Conservation (phyloP, 2,113 vertebrate genomes). For the Silurus glanis region DNA sequence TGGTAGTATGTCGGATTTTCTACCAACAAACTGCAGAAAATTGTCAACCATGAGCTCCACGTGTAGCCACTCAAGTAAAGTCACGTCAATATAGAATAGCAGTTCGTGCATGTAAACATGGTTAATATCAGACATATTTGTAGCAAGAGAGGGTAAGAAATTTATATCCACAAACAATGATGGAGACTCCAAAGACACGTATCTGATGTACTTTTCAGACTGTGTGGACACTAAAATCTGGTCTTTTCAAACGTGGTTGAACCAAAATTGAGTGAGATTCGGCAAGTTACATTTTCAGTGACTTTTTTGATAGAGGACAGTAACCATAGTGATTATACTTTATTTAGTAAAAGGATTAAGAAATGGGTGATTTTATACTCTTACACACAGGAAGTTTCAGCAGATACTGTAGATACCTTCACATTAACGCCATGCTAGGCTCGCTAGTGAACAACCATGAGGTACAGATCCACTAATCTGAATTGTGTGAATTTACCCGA, state of each 20-base stretch:
- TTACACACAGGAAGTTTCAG: background rate
- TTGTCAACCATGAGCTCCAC: background rate
- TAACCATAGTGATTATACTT: background rate
- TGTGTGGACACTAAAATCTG: background rate
- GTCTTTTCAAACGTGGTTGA: background rate
- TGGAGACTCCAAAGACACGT: background rate
- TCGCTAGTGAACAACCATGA: background rate
- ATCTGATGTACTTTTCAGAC: background rate
- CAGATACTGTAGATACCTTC: background rate
- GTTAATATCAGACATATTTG: background rate
- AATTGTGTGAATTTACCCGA: background rate
- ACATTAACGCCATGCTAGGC: background rate
- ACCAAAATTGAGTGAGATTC: background rate
- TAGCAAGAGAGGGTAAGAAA: background rate
- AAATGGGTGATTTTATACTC: background rate
- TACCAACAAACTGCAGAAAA: background rate
- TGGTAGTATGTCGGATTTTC: background rate
- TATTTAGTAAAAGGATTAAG: background rate
- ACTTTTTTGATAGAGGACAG: background rate
- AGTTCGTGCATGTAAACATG: background rate
- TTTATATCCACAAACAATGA: background rate
- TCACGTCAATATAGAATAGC: background rate
- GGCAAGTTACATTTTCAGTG: background rate
- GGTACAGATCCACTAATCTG: background rate
- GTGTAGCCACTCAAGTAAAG: background rate